Base-by-base conservation (phyloP, 92 coral and sea anemone species). In the Zoanthus gigantus region DNA sequence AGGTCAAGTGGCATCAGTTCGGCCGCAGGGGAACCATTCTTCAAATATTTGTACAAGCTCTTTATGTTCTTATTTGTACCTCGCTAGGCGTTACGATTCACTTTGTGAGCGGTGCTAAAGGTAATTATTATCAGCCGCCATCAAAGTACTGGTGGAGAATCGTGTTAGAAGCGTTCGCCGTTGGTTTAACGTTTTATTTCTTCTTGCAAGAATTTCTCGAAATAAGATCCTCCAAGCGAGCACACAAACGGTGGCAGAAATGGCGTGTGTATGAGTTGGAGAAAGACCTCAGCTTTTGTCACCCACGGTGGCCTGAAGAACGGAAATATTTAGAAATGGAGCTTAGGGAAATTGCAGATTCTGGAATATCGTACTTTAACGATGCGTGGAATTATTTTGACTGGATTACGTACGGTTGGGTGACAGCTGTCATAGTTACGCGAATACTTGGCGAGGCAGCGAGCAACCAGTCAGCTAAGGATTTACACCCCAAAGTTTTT, bases 251-350 rank as follows among this genome's bases (percentile, higher is more conserved):
- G 68, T 96, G 99, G 98, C 90, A 96, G 56, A 83, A 82, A 9
- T 96, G 99, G 99, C 87, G 99, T 34, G 90, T 93, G 7, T 15
- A 78, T 29, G 93, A 96, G 87, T 76, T 96, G n/a, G 92, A 96
- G 53, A 91, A 86, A 84, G 99, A 96, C 73, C 88, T 92, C 15
- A 74, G 90, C 23, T 95, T 83, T 73, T 96, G 97, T 73, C 99
- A 96, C 67, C 99, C 99, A 44, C 92, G 99, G 45, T 96, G 99
- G 99, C 99, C 99, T 8, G 96, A 95, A 84, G 99, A 96, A 84
- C 90, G 98, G 78, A 93, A 95, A 78, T 96, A 96, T 74, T 88
- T 97, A 44, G 97, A 95, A 77, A 97, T 97, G 99, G 99, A 97
- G 81, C 88, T 94, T 7, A 78, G 86, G 32, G 94, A 93, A 10